Percentiles rank a stretch among this genome's conserved stretches.
Evolutionary conservation across 1,140 invertebrate genomes (phyloP).

Genomic region (Scylla paramamosain): DNA sequence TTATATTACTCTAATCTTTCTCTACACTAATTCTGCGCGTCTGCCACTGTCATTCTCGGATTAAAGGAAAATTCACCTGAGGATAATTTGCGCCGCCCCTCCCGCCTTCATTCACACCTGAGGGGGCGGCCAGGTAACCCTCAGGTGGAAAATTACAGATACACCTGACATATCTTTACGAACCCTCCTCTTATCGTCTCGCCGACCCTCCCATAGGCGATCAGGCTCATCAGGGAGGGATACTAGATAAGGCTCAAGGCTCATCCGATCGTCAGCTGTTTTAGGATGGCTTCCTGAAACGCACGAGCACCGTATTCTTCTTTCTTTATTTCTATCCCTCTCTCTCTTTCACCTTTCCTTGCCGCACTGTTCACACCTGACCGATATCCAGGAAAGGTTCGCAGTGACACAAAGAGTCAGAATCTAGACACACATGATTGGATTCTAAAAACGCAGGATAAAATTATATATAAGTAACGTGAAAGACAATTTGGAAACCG

Average conservation of each 20-base stretch:
- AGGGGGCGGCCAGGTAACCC: not conserved
- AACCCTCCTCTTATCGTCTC: not conserved
- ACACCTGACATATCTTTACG: not conserved
- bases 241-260: not conserved
- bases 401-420: not conserved
- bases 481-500: not conserved
- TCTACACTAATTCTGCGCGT: constrained; percentile 40
- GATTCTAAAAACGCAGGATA: too few species aligned
- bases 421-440: not conserved
- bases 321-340: too few species aligned
- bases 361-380: not conserved
- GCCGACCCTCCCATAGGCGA: not conserved
- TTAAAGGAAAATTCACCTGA: constrained; percentile 17
- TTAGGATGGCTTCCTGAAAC: not conserved
- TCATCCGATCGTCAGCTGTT: not conserved
- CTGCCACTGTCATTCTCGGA: constrained; percentile 45
- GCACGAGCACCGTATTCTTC: not conserved
- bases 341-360: too few species aligned
- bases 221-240: constrained; percentile 17
- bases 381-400: not conserved
- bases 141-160: not conserved
- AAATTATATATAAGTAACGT: not conserved
- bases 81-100: constrained; percentile 8
- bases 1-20: constrained; percentile 51
- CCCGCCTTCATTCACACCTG: not conserved